Evolutionary conservation across 2,113 vertebrate genomes (phyloP).

Genomic region (mouse (Mus musculus)): DNA sequence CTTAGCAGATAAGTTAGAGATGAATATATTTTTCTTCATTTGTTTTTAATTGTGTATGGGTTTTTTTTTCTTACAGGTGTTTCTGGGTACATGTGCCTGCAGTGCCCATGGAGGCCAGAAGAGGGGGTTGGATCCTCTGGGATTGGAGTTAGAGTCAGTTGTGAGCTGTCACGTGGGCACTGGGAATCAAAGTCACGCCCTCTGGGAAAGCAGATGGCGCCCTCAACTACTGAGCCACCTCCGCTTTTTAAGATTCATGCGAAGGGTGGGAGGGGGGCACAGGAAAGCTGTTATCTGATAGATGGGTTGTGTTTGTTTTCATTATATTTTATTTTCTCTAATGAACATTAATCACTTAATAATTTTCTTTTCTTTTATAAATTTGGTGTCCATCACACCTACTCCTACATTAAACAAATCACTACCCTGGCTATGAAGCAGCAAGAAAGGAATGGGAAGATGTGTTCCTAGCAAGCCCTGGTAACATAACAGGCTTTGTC

Average conservation of each 20-base stretch:
- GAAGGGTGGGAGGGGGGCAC: too few relatives aligned
- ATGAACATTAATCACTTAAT: background rate
- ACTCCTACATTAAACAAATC: background rate
- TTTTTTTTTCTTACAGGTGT: background rate
- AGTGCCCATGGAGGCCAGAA: background rate
- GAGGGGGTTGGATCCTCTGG: background rate
- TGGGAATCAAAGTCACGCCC: background rate
- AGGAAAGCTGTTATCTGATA: background rate
- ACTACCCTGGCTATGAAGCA: background rate
- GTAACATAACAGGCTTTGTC: background rate
- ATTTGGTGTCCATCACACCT: background rate
- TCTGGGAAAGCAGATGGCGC: background rate
- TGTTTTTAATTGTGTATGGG: background rate
- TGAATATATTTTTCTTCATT: background rate
- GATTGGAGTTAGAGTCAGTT: background rate
- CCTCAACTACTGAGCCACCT: background rate
- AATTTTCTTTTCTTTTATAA: background rate
- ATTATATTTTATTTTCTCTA: constrained; percentile 7
- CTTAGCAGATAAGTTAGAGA: background rate
- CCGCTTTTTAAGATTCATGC: background rate
- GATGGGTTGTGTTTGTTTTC: background rate
- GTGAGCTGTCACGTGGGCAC: background rate
- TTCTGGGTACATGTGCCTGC: background rate
- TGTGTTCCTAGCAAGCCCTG: background rate
- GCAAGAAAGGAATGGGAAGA: background rate